Evolutionary conservation across 2,888 invertebrate species (phyloP).

Genomic region (Hylaea fasciaria): DNA sequence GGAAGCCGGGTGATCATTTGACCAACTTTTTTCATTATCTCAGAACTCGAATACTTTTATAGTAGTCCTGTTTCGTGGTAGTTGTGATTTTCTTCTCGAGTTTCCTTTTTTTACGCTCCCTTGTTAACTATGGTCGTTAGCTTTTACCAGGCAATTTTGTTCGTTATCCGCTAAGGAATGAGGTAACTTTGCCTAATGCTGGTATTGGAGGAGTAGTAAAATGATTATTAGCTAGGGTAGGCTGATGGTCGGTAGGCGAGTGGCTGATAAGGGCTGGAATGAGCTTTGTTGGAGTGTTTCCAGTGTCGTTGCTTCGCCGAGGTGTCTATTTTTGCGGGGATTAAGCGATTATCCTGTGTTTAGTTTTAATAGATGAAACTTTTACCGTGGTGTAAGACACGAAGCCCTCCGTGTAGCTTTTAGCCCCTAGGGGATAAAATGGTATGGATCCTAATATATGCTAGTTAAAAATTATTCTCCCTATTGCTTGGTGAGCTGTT

Average conservation of each 20-base stretch:
- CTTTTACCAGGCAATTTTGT: conserved; percentile 65
- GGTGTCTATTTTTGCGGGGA: too few relatives aligned
- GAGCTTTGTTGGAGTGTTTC: conserved; percentile 3
- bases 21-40: conserved; percentile 82
- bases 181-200: conserved; percentile 43
- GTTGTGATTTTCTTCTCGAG: conserved; percentile 64
- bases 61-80: conserved; percentile 73
- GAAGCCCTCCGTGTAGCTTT: too few relatives aligned
- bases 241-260: conserved; percentile 13
- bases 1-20: conserved; percentile 73
- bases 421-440: too few relatives aligned
- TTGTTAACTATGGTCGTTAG: conserved; percentile 64
- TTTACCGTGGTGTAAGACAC: too few relatives aligned
- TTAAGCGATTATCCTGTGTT: too few relatives aligned
- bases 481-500: too few relatives aligned
- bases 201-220: conserved; percentile 30
- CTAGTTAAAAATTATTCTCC: too few relatives aligned
- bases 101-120: conserved; percentile 53
- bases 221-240: conserved; percentile 25
- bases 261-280: conserved; percentile 17
- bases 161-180: conserved; percentile 47
- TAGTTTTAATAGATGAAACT: too few relatives aligned
- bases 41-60: conserved; percentile 71
- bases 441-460: too few relatives aligned
- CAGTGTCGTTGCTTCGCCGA: not conserved